Base-by-base conservation (phyloP, 2,797 vertebrate genomes). In the Margarornis squamiger region DNA sequence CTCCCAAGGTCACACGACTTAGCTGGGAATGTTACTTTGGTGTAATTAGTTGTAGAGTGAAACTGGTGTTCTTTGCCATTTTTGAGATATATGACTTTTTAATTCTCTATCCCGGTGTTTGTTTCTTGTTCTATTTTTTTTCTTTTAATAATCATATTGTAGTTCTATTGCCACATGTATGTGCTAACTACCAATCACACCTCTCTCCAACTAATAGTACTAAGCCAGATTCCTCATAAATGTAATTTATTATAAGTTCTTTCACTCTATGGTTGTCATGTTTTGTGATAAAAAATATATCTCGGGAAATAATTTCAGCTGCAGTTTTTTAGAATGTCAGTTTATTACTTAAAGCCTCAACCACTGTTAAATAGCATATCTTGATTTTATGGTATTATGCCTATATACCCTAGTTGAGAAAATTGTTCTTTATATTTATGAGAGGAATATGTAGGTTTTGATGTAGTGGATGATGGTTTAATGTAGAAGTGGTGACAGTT, bases 251-350 rank as follows among this genome's bases (percentile, higher is more conserved):
- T 91, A 12, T 34, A 74, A 68, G 29, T 86, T 91, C 54, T 93
- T 88, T 39, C 61, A 15, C 51, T 59, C 43, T 66, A 5, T 78
- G 41, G 30, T n/a, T 95, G 94, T 88, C 91, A 62, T 70, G 58
- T 90, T 93, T 88, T 18, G 10, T 90, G 82, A 92, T 92, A 83
- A 86, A 95, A 93, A 95, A 78, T 81, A 67, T 65, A 76, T 65
- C 58, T 66, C 23, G 66, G 48, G 79, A 88, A 90, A 91, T 94
- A 86, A 96, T 92, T 92, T 95, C 57, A 90, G 54, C 22, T 45
- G n/a, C 2, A 10, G 9, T 21, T 59, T 94, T 78, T 91, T 36
- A 12, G 74, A 79, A 61, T 43, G 26, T 45, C 62, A 57, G 2
- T 94, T 92, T 93, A 65, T 93, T 94, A 16, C 82, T 74, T 94